These are phyloP conservation scores for Neocloeon triangulifer DNA, from an alignment of 1,140 invertebrate genomes.

Conservation along the genomic window DNA sequence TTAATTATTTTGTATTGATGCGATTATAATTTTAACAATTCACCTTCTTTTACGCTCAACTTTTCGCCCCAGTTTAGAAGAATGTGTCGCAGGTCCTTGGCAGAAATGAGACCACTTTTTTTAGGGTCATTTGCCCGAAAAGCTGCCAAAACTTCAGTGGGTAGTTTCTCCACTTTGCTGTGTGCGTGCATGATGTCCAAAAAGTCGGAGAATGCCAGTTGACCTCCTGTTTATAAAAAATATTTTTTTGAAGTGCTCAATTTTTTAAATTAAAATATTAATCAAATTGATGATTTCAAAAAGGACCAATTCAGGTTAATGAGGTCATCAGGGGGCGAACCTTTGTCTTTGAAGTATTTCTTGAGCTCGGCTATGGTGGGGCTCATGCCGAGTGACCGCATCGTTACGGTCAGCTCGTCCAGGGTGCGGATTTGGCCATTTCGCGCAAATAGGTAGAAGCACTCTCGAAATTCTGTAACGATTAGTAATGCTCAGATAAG, in stretches of 20 bases:
- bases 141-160: conserved; percentile 72
- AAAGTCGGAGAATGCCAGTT: conserved; percentile 89
- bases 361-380: conserved; percentile 78
- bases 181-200: conserved; percentile 88
- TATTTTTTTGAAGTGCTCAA: conserved; percentile 7
- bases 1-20: too few relatives aligned
- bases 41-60: conserved; percentile 73
- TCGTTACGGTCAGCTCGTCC: conserved; percentile 79
- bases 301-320: background rate
- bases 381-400: conserved; percentile 79
- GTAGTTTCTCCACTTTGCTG: conserved; percentile 61
- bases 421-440: conserved; percentile 66
- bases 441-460: conserved; percentile 78
- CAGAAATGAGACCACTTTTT: conserved; percentile 51
- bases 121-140: conserved; percentile 63
- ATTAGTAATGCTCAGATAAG: too few relatives aligned
- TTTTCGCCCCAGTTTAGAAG: conserved; percentile 80
- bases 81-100: conserved; percentile 65
- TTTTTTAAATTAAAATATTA: conserved; percentile 5
- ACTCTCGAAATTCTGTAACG: conserved; percentile 75
- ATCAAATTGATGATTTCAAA: background rate
- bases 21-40: too few relatives aligned
- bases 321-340: conserved; percentile 19
- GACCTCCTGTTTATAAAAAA: conserved; percentile 34
- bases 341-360: conserved; percentile 63